Evolutionary conservation across 2,113 vertebrate genomes (phyloP), one percentile per base, ranked within the genome.

Genomic region (Labeo catla): DNA sequence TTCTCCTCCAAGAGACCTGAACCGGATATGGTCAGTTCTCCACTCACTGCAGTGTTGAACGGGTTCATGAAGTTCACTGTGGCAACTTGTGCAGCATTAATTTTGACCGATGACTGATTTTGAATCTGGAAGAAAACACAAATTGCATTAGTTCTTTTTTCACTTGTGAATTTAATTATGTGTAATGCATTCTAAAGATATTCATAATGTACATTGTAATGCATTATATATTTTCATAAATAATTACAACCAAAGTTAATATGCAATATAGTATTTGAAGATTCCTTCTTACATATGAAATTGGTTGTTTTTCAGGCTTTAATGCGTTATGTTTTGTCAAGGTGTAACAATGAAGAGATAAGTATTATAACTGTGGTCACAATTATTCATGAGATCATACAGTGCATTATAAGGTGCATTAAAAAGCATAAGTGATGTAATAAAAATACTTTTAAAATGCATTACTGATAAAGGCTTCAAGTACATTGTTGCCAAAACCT

Each of bases 21-120:
- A 0, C 93, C 94, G 0, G 45, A 65, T 0, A 95, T 81, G 4
- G 86, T 92, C 87, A 95, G 87, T 0, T 90, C n/a, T 13, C 94
- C 94, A 2, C 81, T 92, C 76, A 95, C 90, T 6, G 91, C 85
- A 12, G 92, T 45, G 4, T 88, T 88, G 34, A 90, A 95, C 0
- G 91, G 82, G 90, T 95, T 95, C n/a, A 74, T 91, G 88, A 95
- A 94, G 74, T 81, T 76, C 76, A 95, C 89, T 0, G 36, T 73
- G 28, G 93, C 93, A 2, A 7, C 57, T 8, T 93, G 91, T 45
- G 90, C 12, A 28, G 76, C 89, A 13, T 88, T 43, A 59, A 21
- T 21, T 4, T 72, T 28, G 1, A 94, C 45, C 0, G 87, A 43
- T 2, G 88, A 21, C 84, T 90, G n/a, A n/a, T 93, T 54, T 54